A percentile compares a stretch with the other conserved stretches of the same genome.
phyloP scores from a whole-genome alignment of 2,888 invertebrate genomes.

The Eilema depressum region DNA sequence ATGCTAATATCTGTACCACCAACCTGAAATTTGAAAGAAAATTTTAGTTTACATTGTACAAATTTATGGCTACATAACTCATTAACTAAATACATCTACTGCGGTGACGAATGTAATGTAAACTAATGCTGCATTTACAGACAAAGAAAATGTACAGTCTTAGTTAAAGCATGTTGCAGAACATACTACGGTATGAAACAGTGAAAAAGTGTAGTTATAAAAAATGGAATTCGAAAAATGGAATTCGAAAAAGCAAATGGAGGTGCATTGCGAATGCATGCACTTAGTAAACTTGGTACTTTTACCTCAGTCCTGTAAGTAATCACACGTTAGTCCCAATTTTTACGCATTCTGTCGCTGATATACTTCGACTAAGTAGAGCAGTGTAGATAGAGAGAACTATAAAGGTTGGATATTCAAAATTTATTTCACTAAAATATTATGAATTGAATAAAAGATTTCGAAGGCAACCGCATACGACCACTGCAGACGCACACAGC shows the following conservation, averaged over 20 bases:
- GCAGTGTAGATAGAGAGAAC: constrained; percentile 12
- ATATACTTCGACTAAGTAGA: constrained; percentile 19
- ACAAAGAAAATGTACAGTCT: background rate
- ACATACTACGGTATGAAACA: constrained; percentile 30
- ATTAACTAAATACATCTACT: background rate
- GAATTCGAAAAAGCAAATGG: constrained; percentile 45
- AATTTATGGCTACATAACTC: background rate
- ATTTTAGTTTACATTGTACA: background rate
- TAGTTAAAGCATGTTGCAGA: constrained; percentile 36
- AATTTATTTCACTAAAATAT: background rate
- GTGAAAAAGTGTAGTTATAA: constrained; percentile 37
- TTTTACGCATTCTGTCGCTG: constrained; percentile 23
- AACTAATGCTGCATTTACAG: background rate
- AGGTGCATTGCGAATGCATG: constrained; percentile 58
- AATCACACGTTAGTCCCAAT: constrained; percentile 45
- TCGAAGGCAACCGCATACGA: too few relatives aligned
- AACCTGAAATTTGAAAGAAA: constrained; percentile 57
- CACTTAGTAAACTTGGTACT: constrained; percentile 49
- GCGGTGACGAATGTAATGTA: background rate
- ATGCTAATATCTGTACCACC: constrained; percentile 63
- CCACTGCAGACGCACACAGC: too few relatives aligned
- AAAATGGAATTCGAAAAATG: constrained; percentile 36
- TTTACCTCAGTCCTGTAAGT: constrained; percentile 60
- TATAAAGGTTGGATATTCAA: background rate
- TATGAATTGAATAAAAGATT: too few relatives aligned